Base-by-base conservation (phyloP, 2,888 invertebrate genomes). In the Lasius platythorax region DNA sequence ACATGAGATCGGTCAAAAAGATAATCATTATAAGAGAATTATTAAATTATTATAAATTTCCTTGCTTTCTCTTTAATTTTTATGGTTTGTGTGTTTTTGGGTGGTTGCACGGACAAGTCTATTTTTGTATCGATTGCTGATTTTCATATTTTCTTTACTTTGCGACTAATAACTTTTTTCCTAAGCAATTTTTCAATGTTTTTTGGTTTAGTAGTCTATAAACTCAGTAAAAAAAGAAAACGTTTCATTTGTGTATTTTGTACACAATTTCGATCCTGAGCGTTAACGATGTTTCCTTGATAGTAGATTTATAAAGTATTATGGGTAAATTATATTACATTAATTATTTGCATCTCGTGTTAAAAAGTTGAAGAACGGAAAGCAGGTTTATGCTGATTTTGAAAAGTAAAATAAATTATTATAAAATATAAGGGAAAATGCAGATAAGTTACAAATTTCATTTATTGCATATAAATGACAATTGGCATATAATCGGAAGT, bases 211-310 rank as follows among this genome's bases (percentile, higher is more conserved):
- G 28, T 8, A 61, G 28, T 40, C 15, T 5, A n/a, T 23, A 11
- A 74, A 46, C 23, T 33, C 8, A 4, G 30, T 15, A 46, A 40
- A 50, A 61, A 53, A 61, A 61, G 33, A 53, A 28, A 58, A 61
- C 23, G 28, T 63, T 68, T 18, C 15, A 43, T 37, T 37, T 37
- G 37, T 23, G 81, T 74, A 53, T 23, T 68, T 37, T 15, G 37
- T 61, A 64, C 15, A 58, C 33, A 28, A 67, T 73, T 76, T 79
- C 40, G 61, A 56, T 53, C 28, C 12, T 58, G 53, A 12, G 23
- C 46, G 23, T 66, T 73, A 50, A 53, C 50, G 30, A 81, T 37
- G 11, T 30, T 64, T 46, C 11, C 15, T 53, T 8, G 2, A 58
- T 72, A 23, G 0, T 46, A 79, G 30, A 30, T 72, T 61, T 9